Percentiles rank a stretch among this genome's conserved stretches.
phyloP scores from a whole-genome alignment of 2,797 vertebrate species.

The Ibycter americanus region DNA sequence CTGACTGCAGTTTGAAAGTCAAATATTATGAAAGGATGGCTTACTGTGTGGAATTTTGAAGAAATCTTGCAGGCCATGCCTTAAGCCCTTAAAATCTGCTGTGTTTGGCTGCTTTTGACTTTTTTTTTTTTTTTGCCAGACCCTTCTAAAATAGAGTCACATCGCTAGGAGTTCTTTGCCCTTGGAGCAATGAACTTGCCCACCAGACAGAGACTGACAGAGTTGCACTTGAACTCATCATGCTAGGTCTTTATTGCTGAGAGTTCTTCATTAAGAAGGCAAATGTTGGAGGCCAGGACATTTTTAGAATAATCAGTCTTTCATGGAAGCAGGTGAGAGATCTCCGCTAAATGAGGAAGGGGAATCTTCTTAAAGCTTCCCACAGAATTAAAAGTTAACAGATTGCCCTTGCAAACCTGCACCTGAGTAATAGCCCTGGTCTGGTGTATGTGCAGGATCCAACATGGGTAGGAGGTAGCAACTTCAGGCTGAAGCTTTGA shows the following conservation, averaged over 20 bases:
- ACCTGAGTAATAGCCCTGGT: neutral
- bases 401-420: neutral
- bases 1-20: neutral
- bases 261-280: neutral
- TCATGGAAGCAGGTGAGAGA: neutral
- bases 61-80: neutral
- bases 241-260: neutral
- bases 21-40: neutral
- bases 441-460: rapidly evolving
- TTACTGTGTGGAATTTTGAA: neutral
- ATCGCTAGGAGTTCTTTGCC: neutral
- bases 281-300: neutral
- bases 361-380: neutral
- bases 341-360: neutral
- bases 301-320: neutral
- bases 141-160: neutral
- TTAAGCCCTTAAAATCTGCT: neutral
- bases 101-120: neutral
- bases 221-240: neutral
- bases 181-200: neutral
- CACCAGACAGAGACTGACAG: neutral
- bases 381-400: neutral
- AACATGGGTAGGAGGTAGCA: neutral
- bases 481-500: neutral
- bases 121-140: neutral